Evolutionary conservation across 2,797 vertebrate species (phyloP).

Genomic region (Acropternis orthonyx): DNA sequence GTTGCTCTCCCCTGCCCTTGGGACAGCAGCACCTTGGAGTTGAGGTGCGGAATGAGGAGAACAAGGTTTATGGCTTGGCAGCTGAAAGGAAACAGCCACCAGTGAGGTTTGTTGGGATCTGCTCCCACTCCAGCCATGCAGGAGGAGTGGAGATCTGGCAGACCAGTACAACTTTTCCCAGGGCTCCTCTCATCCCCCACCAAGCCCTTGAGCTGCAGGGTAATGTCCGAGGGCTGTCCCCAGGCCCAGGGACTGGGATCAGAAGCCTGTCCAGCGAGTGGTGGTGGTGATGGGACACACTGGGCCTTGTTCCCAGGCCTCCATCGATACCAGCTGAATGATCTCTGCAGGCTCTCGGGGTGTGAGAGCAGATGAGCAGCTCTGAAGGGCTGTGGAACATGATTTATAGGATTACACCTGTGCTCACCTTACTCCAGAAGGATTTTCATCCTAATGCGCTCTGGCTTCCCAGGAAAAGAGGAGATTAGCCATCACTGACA

Average conservation of each 20-base stretch:
- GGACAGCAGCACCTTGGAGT: not conserved
- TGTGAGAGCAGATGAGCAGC: accelerated
- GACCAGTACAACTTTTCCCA: accelerated
- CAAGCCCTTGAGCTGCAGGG: not conserved
- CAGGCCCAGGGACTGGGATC: not conserved
- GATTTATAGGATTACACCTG: not conserved
- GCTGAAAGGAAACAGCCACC: not conserved
- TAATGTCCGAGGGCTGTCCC: not conserved
- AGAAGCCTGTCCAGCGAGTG: accelerated
- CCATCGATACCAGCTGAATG: accelerated
- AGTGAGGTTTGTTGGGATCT: not conserved
- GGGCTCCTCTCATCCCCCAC: not conserved
- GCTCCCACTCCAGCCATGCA: not conserved
- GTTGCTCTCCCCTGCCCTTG: not conserved
- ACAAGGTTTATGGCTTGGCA: not conserved
- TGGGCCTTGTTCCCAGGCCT: accelerated
- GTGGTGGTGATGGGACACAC: too few species aligned
- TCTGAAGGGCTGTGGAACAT: not conserved
- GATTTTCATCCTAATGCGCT: not conserved
- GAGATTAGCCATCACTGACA: not conserved
- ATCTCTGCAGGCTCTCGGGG: not conserved
- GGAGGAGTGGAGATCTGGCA: accelerated
- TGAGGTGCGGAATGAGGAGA: not conserved
- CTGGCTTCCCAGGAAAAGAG: not conserved
- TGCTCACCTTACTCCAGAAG: not conserved